phyloP scores from a whole-genome alignment of 2,888 invertebrate genomes.

The Ditula angustiorana region DNA sequence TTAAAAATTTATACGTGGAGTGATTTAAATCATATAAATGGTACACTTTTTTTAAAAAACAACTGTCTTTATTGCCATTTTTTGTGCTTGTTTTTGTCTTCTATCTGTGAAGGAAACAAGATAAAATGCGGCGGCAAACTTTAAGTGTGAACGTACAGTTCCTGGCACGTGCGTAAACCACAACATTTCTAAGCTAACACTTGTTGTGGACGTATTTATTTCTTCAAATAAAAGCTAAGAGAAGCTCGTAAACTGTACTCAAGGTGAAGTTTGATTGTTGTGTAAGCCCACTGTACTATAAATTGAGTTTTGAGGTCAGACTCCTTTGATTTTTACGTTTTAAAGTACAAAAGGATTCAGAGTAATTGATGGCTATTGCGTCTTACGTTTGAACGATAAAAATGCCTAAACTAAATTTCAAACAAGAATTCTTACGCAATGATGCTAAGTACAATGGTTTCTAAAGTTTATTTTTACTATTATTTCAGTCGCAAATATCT shows the following conservation, averaged over 20 bases:
- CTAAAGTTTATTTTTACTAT: background rate
- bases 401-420: slow-evolving; percentile 1
- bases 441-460: background rate
- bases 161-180: slow-evolving; percentile 55
- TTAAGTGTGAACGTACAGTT: slow-evolving; percentile 40
- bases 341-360: slow-evolving; percentile 69
- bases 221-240: slow-evolving; percentile 55
- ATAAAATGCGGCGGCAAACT: background rate
- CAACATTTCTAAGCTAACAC: slow-evolving; percentile 60
- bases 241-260: slow-evolving; percentile 69
- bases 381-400: slow-evolving; percentile 47
- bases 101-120: background rate
- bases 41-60: too few species aligned
- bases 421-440: background rate
- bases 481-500: background rate
- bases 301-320: slow-evolving; percentile 72
- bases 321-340: slow-evolving; percentile 67
- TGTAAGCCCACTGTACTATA: slow-evolving; percentile 59
- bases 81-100: background rate
- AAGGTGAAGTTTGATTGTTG: slow-evolving; percentile 79
- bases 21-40: too few species aligned
- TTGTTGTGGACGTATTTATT: slow-evolving; percentile 75
- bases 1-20: too few species aligned
- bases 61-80: too few species aligned
- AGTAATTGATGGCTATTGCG: slow-evolving; percentile 45